Evolutionary conservation across 2,113 vertebrate genomes (phyloP).

Genomic region (Amia ocellicauda): DNA sequence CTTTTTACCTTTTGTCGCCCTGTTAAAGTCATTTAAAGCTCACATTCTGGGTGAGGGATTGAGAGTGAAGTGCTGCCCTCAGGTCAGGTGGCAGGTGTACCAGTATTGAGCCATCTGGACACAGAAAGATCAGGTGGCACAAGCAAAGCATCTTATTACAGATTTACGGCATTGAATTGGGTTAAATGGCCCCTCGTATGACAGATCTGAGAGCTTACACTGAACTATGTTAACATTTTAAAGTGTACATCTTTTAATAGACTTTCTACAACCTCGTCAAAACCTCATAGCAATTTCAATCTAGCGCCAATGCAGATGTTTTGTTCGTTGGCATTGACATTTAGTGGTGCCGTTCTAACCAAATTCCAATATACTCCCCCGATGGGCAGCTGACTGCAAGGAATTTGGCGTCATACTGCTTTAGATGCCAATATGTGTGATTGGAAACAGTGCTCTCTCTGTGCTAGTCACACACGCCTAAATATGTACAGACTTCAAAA

Average conservation of each 20-base stretch:
- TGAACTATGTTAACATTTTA: too few relatives aligned
- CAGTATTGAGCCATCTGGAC: slow-evolving; percentile 5
- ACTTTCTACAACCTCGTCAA: neutral
- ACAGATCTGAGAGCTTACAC: neutral
- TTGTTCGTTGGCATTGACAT: too few relatives aligned
- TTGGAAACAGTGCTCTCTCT: too few relatives aligned
- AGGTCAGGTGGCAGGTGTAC: slow-evolving; percentile 1
- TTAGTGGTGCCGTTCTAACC: too few relatives aligned
- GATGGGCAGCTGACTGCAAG: too few relatives aligned
- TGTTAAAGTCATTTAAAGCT: neutral
- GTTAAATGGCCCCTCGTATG: neutral
- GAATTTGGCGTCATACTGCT: too few relatives aligned
- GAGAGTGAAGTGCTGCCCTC: neutral
- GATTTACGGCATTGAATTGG: neutral
- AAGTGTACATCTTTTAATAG: too few relatives aligned
- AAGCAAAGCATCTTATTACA: neutral
- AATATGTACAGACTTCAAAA: too few relatives aligned
- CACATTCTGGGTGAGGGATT: too few relatives aligned
- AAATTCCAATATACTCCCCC: too few relatives aligned
- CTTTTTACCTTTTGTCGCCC: neutral
- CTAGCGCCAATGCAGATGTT: neutral
- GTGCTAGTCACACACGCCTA: too few relatives aligned
- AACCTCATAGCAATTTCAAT: neutral
- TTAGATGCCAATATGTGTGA: too few relatives aligned
- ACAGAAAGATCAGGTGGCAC: slow-evolving; percentile 4